Conservation (phyloP, 2,113 vertebrate species). For the Ahaetulla prasina region DNA sequence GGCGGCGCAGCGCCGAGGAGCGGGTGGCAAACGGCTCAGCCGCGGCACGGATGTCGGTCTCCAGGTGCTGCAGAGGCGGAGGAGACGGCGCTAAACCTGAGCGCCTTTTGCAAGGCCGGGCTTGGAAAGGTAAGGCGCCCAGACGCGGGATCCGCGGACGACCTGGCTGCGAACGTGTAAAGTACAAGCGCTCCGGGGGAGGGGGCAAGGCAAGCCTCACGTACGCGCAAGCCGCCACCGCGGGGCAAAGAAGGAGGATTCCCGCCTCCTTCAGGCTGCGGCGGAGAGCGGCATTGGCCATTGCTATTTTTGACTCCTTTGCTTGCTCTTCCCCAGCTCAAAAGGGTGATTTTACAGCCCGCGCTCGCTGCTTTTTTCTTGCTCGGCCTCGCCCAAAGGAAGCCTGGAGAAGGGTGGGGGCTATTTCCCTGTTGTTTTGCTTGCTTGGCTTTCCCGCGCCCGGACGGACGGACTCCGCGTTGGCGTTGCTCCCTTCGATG, state of each 20-base stretch:
- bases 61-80: neutral
- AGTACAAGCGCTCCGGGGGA: neutral
- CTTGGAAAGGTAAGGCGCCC: constrained; percentile 16
- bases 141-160: neutral
- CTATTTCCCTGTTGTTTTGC: neutral
- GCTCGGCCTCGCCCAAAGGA: constrained; percentile 8
- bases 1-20: neutral
- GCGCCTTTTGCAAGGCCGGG: constrained; percentile 3
- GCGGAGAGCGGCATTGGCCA: neutral
- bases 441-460: neutral
- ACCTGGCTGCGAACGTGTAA: neutral
- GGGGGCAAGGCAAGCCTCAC: neutral
- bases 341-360: neutral
- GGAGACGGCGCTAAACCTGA: neutral
- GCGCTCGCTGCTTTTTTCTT: neutral
- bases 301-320: neutral
- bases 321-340: neutral
- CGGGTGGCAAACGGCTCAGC: neutral
- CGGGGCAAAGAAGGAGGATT: neutral
- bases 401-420: neutral
- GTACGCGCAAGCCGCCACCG: neutral
- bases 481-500: neutral
- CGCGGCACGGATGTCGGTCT: constrained; percentile 24
- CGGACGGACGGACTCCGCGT: neutral
- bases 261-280: neutral